Base-by-base conservation (phyloP, 2,113 vertebrate species). In the Lasiurus borealis region DNA sequence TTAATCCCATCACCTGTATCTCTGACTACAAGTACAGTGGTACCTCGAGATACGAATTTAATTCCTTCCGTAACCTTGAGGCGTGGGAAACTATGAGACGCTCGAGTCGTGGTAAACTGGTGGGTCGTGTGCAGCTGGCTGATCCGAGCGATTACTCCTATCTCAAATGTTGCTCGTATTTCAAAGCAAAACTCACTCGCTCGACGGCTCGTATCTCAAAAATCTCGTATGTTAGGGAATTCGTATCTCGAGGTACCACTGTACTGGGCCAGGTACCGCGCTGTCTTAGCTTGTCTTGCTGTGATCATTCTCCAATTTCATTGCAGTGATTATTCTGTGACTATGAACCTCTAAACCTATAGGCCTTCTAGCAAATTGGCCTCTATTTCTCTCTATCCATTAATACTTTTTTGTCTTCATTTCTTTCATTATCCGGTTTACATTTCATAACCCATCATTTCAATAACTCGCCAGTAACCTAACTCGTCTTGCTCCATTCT, bases 401-500 rank as follows among this genome's bases (percentile, higher is more conserved):
- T 27, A 48, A 1, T 31, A 50, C 54, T 23, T n/a, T 66, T 76
- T 31, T n/a, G 19, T 88, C 31, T 86, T 81, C 27, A 14, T 19
- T 54, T 69, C 78, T 23, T 91, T 85, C n/a, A n/a, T n/a, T n/a
- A n/a, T n/a, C n/a, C n/a, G n/a, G 36, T n/a, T 78, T 50, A 31
- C n/a, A 92, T 68, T 77, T 82, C 62, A 68, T 59, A 40, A 31
- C 23, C 40, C 11, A 2, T 75, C 81, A 68, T 95, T 78, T 81
- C 23, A 36, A 8, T 73, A 66, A 78, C 75, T 54, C 27, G 0
- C 52, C 46, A 57, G 1, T 54, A 57, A 6, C 54, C 48, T 84
- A 31, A 44, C 27, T 77, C 23, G 8, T 75, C 25, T 88, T 48
- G 73, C 25, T 27, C 7, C 69, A 81, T 62, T 85, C 52, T 82